Base-by-base conservation (phyloP, 2,797 vertebrate genomes). In the Pterois miles region DNA sequence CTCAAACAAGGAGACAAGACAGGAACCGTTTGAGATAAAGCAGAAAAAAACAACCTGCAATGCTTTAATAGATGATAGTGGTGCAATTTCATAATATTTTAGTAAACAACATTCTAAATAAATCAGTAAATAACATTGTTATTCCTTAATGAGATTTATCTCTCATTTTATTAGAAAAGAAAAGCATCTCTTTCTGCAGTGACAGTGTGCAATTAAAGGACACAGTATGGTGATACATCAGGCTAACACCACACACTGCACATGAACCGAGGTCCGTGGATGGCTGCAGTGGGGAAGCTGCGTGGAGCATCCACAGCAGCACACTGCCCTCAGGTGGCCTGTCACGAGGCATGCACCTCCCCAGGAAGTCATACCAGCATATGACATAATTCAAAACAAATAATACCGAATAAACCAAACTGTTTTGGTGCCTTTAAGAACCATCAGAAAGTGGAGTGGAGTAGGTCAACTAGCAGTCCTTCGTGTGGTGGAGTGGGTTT, bases 321-420 rank as follows among this genome's bases (percentile, higher is more conserved):
- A 86, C 83, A 92, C 83, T 91, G 89, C 88, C 91, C 83, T 38
- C 90, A 66, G 62, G 91, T 85, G 92, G 88, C 18, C 12, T 23
- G 18, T 63, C n/a, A 11, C 1, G 31, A 11, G 25, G 16, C 14
- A 40, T 62, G 62, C 88, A 82, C 9, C 6, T n/a, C 57, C 11
- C 34, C 8, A 29, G 4, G 29, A n/a, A n/a, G n/a, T n/a, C n/a
- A n/a, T n/a, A n/a, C n/a, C n/a, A n/a, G n/a, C n/a, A n/a, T n/a
- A n/a, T n/a, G n/a, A n/a, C n/a, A n/a, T n/a, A n/a, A n/a, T n/a
- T n/a, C n/a, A n/a, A n/a, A n/a, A n/a, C n/a, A n/a, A n/a, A n/a
- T n/a, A n/a, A n/a, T n/a, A n/a, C n/a, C n/a, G n/a, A n/a, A n/a
- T n/a, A n/a, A n/a, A n/a, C n/a, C n/a, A n/a, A n/a, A n/a, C n/a